Percentiles rank a stretch among this genome's conserved stretches.
phyloP scores from a whole-genome alignment of 2,113 vertebrate genomes.

The Steatornis caripensis region DNA sequence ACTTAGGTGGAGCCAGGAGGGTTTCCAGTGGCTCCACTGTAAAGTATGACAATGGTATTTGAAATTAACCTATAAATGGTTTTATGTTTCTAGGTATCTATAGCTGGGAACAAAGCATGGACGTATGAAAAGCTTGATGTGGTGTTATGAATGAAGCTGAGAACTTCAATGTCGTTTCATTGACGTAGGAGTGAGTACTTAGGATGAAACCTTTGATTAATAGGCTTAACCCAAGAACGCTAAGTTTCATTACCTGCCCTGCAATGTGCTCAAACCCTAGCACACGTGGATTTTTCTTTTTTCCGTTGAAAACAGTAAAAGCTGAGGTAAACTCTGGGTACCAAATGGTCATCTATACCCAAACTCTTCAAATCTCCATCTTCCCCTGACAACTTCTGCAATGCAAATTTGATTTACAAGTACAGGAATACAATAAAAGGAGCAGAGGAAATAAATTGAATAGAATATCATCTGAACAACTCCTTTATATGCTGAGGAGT shows the following conservation, averaged over 20 bases:
- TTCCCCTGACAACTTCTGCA: neutral
- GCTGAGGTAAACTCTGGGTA: neutral
- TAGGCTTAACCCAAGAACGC: neutral
- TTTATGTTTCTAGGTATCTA: neutral
- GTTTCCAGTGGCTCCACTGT: neutral
- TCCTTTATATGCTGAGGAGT: neutral
- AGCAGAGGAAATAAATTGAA: neutral
- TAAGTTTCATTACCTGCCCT: neutral
- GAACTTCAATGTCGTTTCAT: neutral
- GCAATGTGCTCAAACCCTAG: neutral
- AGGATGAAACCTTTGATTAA: neutral
- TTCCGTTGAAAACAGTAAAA: neutral
- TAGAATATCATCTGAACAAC: neutral
- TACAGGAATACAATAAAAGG: neutral
- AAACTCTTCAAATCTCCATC: neutral
- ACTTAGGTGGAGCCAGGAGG: neutral
- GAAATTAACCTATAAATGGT: neutral
- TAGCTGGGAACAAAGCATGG: neutral
- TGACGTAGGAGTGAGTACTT: neutral
- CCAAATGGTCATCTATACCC: neutral
- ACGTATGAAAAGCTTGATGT: accelerated
- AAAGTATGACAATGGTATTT: neutral
- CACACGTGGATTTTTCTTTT: neutral
- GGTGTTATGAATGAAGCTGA: neutral
- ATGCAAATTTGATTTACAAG: neutral